phyloP scores from a whole-genome alignment of 2,888 invertebrate genomes.

The Brenthis hecate region DNA sequence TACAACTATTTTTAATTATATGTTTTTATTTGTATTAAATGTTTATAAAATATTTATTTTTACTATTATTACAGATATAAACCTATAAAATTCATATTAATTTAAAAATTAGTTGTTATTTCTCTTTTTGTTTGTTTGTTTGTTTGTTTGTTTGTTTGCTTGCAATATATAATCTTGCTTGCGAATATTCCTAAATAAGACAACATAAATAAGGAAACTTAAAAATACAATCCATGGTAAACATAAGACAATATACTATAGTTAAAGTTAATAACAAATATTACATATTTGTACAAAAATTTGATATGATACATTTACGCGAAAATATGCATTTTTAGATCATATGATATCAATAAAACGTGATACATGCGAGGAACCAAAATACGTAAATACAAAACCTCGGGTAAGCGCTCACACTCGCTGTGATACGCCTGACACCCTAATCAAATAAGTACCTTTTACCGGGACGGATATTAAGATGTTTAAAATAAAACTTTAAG shows the following conservation, averaged over 20 bases:
- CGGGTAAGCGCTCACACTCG: constrained; percentile 76
- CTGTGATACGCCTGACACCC: constrained; percentile 82
- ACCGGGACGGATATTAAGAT: constrained; percentile 56
- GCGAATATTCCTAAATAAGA: too few relatives aligned
- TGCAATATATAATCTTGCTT: too few relatives aligned
- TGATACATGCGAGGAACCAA: constrained; percentile 60
- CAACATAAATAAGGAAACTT: too few relatives aligned
- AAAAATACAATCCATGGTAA: too few relatives aligned
- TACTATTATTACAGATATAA: too few relatives aligned
- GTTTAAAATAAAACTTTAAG: constrained; percentile 50
- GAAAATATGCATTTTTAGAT: constrained; percentile 8
- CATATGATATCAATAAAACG: constrained; percentile 22
- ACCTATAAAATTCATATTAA: too few relatives aligned
- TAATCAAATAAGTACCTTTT: constrained; percentile 83
- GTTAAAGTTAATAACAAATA: too few relatives aligned
- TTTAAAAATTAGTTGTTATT: too few relatives aligned
- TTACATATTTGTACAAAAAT: too few relatives aligned
- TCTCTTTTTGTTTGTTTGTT: too few relatives aligned
- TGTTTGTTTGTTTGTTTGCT: too few relatives aligned
- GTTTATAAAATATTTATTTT: neutral
- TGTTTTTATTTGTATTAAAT: neutral
- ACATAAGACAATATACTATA: too few relatives aligned
- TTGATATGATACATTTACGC: neutral
- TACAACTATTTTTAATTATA: neutral
- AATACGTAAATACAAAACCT: constrained; percentile 80